Conservation (phyloP, 2,888 invertebrate genomes). For the Heliconius cydno region DNA sequence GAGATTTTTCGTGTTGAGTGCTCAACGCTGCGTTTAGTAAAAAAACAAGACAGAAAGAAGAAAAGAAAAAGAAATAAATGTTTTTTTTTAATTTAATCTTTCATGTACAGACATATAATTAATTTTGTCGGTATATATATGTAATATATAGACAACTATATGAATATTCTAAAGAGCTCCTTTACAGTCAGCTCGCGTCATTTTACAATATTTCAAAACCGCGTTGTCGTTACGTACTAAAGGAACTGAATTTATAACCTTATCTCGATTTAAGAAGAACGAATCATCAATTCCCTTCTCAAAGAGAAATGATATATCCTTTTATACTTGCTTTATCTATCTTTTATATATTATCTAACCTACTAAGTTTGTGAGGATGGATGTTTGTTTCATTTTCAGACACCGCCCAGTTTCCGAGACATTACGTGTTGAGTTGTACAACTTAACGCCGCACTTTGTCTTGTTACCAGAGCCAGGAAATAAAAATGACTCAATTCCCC, state of each 20-base stretch:
- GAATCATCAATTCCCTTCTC: slow-evolving; percentile 48
- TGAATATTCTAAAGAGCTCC: neutral
- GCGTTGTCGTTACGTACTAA: slow-evolving; percentile 25
- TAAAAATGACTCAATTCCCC: neutral
- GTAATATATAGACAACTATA: neutral
- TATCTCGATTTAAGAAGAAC: slow-evolving; percentile 38
- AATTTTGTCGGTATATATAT: neutral
- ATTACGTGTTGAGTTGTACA: too few relatives aligned
- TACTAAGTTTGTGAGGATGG: neutral
- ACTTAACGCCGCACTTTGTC: too few relatives aligned
- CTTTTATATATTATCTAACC: neutral
- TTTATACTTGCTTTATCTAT: slow-evolving; percentile 7
- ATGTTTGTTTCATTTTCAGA: neutral
- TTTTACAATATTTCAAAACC: slow-evolving; percentile 10
- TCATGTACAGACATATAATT: neutral
- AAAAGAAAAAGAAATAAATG: too few relatives aligned
- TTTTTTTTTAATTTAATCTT: too few relatives aligned
- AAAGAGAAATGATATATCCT: slow-evolving; percentile 48
- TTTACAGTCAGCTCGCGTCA: slow-evolving; percentile 12
- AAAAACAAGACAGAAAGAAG: too few relatives aligned
- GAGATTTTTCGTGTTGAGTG: too few relatives aligned
- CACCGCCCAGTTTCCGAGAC: too few relatives aligned
- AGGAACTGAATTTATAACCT: slow-evolving; percentile 29
- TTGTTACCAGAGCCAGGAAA: too few relatives aligned
- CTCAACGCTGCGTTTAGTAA: too few relatives aligned